phyloP scores from a whole-genome alignment of 2,888 invertebrate genomes.

The Anthophora plumipes region DNA sequence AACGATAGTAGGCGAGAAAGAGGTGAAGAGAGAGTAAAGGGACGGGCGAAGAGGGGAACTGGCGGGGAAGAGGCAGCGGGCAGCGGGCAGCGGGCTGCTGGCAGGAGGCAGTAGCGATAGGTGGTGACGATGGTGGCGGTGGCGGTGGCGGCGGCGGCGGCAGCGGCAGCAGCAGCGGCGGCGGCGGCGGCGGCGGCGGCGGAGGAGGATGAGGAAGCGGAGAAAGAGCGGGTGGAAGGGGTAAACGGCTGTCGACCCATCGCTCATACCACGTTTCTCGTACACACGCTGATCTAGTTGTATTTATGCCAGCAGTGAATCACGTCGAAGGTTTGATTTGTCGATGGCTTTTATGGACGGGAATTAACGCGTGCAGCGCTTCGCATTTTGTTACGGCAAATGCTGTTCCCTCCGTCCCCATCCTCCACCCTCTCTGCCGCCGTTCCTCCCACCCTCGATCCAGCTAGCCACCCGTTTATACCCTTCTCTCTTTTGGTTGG shows the following conservation, averaged over 20 bases:
- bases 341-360: conserved; percentile 84
- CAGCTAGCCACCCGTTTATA: conserved; percentile 57
- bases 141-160: conserved; percentile 2
- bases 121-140: conserved; percentile 2
- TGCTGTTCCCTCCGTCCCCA: conserved; percentile 72
- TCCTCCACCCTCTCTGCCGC: conserved; percentile 38
- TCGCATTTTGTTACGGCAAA: conserved; percentile 83
- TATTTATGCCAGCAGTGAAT: conserved; percentile 84
- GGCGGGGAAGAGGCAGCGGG: conserved; percentile 6
- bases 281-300: conserved; percentile 83
- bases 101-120: not conserved
- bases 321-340: conserved; percentile 84
- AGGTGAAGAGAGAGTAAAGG: conserved; percentile 1
- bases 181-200: conserved; percentile 9
- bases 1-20: conserved; percentile 19
- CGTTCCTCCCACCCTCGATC: conserved; percentile 57
- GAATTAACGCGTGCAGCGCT: conserved; percentile 83
- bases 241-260: conserved; percentile 79
- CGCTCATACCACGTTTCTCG: conserved; percentile 80
- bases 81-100: conserved; percentile 17
- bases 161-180: conserved; percentile 12
- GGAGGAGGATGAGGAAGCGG: conserved; percentile 38
- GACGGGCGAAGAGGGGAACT: conserved; percentile 10
- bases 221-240: conserved; percentile 54
- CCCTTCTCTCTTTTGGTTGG: conserved; percentile 61